Base-by-base conservation (phyloP, 2,797 vertebrate species). In the Tadarida brasiliensis region DNA sequence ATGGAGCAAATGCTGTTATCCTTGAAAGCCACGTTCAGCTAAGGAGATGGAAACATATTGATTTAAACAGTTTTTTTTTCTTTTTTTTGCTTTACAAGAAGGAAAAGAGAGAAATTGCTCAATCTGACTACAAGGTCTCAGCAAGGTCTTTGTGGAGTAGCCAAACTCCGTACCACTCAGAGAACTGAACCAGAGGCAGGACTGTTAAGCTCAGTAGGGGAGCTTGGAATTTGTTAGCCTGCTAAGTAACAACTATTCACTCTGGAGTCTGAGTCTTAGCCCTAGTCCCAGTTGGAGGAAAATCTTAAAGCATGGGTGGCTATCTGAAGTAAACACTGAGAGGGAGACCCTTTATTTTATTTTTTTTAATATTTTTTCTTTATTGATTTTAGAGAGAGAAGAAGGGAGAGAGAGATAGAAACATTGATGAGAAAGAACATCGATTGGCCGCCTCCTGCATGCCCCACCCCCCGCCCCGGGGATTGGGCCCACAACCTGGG, bases 61-160 rank as follows among this genome's bases (percentile, higher is more conserved):
- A 96, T 96, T 97, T 96, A 82, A 96, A 94, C 56, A 94, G 47
- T 91, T 76, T 80, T 95, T 92, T 91, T 96, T 93, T 22, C 76
- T 91, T 76, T 80, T 95, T 92, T 91, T 96, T 93, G 26, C 76
- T 94, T 76, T 91, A 28, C 39, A 81, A 94, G 76, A 94, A 95
- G 63, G 44, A 81, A 97, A 20, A 67, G 28, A 51, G n/a, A 39
- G 17, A 85, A 90, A 95, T 92, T 96, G 84, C 71, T 93, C 70
- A 70, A 22, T 94, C 71, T 95, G 93, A 97, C 85, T 90, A 96
- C 93, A 91, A 91, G 67, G 94, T 93, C 84, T 95, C 8, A 2
- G 47, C 87, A 94, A 90, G 44, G 84, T 96, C 93, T 87, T 95
- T 82, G 35, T 74, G 82, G 92, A 93, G 47, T 68, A 96, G 49